Evolutionary conservation across 2,888 invertebrate genomes (phyloP).

Genomic region (Rapana venosa): DNA sequence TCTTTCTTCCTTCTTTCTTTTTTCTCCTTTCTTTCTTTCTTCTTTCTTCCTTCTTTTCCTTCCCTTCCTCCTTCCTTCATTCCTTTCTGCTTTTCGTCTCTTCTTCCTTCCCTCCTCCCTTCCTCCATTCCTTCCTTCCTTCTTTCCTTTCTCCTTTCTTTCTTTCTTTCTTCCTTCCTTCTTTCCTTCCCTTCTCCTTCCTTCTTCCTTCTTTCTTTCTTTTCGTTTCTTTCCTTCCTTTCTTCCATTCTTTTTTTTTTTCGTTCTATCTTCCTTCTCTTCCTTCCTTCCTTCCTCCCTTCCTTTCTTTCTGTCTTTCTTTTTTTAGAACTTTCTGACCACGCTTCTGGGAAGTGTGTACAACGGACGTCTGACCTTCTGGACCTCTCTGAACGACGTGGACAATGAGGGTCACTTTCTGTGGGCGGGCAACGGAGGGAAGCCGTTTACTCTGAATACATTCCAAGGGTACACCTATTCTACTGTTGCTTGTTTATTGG

Average conservation of each 20-base stretch:
- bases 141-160: background rate
- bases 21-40: background rate
- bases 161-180: background rate
- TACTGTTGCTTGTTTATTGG: no score
- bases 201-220: background rate
- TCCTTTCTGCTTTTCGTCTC: background rate
- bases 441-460: background rate
- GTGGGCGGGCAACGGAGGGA: constrained; percentile 36
- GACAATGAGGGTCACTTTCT: background rate
- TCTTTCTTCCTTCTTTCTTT: background rate
- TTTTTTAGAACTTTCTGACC: constrained; percentile 19
- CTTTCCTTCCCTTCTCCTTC: background rate
- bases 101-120: no score
- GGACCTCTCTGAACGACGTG: constrained; percentile 32
- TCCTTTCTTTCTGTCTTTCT: background rate
- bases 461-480: background rate
- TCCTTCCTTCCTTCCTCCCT: background rate
- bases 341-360: background rate
- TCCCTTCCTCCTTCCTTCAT: background rate
- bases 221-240: no score
- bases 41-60: background rate
- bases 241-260: background rate
- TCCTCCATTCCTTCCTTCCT: background rate
- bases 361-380: background rate
- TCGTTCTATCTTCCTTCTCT: background rate